Percentiles rank a stretch among this genome's conserved stretches.
Conservation (phyloP, 2,797 vertebrate species). For the Sparidentex hasta region DNA sequence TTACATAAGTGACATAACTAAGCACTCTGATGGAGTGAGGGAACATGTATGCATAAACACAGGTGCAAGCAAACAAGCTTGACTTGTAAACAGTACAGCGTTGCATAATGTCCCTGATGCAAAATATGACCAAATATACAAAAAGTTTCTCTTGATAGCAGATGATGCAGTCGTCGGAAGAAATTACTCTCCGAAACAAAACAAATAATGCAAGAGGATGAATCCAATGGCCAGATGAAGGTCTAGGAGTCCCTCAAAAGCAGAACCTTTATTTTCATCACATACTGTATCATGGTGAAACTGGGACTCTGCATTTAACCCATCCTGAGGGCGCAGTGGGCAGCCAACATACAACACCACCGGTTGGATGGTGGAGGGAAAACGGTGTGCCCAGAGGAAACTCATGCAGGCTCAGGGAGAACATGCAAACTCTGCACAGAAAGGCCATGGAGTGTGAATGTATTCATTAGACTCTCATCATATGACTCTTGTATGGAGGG, state of each 20-base stretch:
- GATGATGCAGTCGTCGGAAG: neutral
- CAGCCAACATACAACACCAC: no score
- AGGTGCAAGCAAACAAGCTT: slow-evolving; percentile 14
- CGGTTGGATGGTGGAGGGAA: no score
- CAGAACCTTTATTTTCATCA: no score
- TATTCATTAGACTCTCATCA: neutral
- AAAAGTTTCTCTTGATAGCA: slow-evolving; percentile 7
- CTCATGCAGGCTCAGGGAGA: no score
- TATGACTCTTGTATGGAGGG: neutral
- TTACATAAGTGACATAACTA: slow-evolving; percentile 32
- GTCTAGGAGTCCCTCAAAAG: neutral
- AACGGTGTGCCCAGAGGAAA: no score
- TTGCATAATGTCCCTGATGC: slow-evolving; percentile 20
- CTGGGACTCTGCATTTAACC: no score
- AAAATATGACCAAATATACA: slow-evolving; percentile 5
- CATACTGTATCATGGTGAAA: no score
- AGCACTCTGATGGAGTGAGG: slow-evolving; percentile 35
- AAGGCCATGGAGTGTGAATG: neutral
- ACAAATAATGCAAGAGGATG: no score
- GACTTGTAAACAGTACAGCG: slow-evolving; percentile 5
- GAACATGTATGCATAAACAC: slow-evolving; percentile 23
- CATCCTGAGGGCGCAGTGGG: no score
- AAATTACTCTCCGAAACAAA: no score
- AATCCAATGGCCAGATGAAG: neutral
- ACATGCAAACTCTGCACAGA: no score